Conservation (phyloP, 2,113 vertebrate species). For the Indicator maculatus region DNA sequence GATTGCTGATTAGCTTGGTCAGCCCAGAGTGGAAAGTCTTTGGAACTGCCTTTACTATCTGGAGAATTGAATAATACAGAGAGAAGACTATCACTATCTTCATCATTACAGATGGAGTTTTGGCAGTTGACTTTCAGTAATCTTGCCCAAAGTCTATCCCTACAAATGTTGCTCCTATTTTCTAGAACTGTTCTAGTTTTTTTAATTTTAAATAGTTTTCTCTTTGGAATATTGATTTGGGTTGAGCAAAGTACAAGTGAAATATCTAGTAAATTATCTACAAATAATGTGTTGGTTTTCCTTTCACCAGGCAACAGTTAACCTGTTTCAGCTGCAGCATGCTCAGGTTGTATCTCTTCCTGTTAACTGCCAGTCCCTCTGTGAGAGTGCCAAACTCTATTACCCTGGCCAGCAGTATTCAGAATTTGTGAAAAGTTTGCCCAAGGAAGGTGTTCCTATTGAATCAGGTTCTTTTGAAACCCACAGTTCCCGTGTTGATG, state of each 20-base stretch:
- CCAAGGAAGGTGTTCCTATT: conserved; percentile 75
- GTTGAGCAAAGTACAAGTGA: background rate
- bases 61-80: background rate
- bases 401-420: conserved; percentile 93
- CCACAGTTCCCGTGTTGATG: conserved; percentile 73
- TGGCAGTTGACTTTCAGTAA: background rate
- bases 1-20: background rate
- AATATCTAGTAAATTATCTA: background rate
- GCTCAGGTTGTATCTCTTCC: conserved; percentile 90
- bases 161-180: background rate
- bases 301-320: conserved; percentile 88
- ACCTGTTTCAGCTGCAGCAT: conserved; percentile 97
- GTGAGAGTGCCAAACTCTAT: conserved; percentile 92
- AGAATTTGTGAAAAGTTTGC: conserved; percentile 87
- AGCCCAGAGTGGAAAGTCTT: background rate
- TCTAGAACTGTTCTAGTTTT: background rate
- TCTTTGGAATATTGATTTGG: background rate
- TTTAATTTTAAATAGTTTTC: background rate
- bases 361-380: conserved; percentile 89
- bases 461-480: conserved; percentile 81
- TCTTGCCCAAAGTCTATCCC: background rate
- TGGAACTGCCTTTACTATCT: background rate
- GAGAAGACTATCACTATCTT: background rate
- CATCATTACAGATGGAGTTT: background rate
- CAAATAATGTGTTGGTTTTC: background rate